Evolutionary conservation across 2,797 vertebrate species (phyloP).

Genomic region (Pseudopleuronectes americanus): DNA sequence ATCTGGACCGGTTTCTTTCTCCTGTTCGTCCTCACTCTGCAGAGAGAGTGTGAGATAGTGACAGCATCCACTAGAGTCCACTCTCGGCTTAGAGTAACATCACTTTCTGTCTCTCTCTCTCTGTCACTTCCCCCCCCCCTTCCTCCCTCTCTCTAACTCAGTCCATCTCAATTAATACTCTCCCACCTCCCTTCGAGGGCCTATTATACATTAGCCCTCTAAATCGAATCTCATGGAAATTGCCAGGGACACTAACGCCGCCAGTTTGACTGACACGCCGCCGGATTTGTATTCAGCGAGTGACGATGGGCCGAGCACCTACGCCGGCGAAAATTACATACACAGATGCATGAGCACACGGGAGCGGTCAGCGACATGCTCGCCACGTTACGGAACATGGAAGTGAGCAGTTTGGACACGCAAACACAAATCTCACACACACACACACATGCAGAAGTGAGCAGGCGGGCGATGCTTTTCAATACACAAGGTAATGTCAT

Average conservation of each 20-base stretch:
- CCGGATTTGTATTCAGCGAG: slow-evolving; percentile 63
- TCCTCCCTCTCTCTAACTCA: slow-evolving; percentile 47
- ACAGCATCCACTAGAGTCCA: slow-evolving; percentile 75
- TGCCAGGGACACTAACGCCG: slow-evolving; percentile 71
- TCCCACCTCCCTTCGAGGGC: slow-evolving; percentile 72
- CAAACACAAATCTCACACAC: slow-evolving; percentile 12
- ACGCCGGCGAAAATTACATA: slow-evolving; percentile 47
- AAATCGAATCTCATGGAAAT: slow-evolving; percentile 79
- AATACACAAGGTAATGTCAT: slow-evolving; percentile 37
- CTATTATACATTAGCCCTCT: slow-evolving; percentile 79
- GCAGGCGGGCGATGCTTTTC: slow-evolving; percentile 13
- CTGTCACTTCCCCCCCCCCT: not conserved
- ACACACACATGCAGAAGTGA: not conserved
- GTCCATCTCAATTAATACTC: slow-evolving; percentile 81
- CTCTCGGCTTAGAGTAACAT: slow-evolving; percentile 67
- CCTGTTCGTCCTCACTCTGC: not conserved
- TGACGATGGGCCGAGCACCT: slow-evolving; percentile 41
- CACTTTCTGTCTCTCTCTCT: slow-evolving; percentile 48
- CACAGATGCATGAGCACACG: slow-evolving; percentile 14
- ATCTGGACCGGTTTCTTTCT: not conserved
- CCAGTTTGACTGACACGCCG: slow-evolving; percentile 72
- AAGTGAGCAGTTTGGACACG: slow-evolving; percentile 29
- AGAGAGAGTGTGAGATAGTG: slow-evolving; percentile 17
- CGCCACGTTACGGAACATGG: slow-evolving; percentile 2
- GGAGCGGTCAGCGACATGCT: slow-evolving; percentile 30